Evolutionary conservation across 2,888 invertebrate species (phyloP), one percentile per base, ranked within the genome.

Genomic region (Galerucella pusilla): DNA sequence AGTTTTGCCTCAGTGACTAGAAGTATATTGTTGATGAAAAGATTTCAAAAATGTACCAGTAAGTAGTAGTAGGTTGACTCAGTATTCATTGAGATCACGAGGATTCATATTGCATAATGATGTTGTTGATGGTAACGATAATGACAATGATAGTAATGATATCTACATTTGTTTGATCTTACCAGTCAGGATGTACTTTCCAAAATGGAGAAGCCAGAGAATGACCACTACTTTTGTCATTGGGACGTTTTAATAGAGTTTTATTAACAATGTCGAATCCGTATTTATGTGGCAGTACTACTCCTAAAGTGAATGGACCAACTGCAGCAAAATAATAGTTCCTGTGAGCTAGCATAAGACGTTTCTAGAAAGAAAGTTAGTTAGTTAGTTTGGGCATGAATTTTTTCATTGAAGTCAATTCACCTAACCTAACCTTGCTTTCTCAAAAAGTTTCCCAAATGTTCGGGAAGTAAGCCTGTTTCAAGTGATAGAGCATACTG

Each of bases 161-260:
- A 49, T 49, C 20, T 68, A 45, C 7, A 10, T 45, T 12, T 12
- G 14, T 57, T 10, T 46, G 46, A 28, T 52, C 61, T 87, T 86
- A 94, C 96, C 96, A 97, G 83, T 96, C 93, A 68, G 96, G 96
- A 88, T 97, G 96, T 45, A 95, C 92, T 86, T 92, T 93, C 95
- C 95, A 95, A 81, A 93, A 92, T 70, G 90, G 90, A 2, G 81
- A 75, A 25, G 70, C 64, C 0, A 75, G 46, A 45, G 81, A 42
- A 7, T 67, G 45, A 14, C 70, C 71, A 35, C 71, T 75, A 14
- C 35, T 75, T 49, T 72, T 69, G 11, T 45, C 14, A 16, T 60
- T 69, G 2, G 80, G 78, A 11, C 74, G 28, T 16, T 71, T 57
- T 3, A 78, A 66, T 57, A 70, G 59, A 1, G 77, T 71, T 69